These are phyloP conservation scores for Plumapathes pennacea DNA, from an alignment of 92 coral and sea anemone species.

Conservation along the genomic window DNA sequence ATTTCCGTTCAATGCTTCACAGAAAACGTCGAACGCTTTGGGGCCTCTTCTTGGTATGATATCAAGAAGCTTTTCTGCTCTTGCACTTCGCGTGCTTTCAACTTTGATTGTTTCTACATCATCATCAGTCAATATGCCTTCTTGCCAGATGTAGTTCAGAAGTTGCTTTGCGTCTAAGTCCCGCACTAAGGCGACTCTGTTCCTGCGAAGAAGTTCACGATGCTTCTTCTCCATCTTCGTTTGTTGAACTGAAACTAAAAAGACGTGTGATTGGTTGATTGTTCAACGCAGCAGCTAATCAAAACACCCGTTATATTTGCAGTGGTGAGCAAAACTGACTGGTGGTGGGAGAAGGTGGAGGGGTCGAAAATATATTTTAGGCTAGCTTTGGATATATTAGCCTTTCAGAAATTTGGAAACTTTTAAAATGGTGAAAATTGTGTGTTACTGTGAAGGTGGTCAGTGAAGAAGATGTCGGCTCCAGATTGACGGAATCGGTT, in stretches of 20 bases:
- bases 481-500: no score
- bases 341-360: no score
- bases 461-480: no score
- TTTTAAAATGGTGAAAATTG: no score
- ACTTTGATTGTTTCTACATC: slow-evolving; percentile 66
- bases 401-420: no score
- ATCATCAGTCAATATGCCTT: slow-evolving; percentile 55
- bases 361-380: no score
- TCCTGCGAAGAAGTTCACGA: slow-evolving; percentile 65
- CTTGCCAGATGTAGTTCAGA: slow-evolving; percentile 69
- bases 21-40: slow-evolving; percentile 65
- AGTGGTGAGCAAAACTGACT: no score
- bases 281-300: background rate
- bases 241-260: background rate
- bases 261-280: background rate
- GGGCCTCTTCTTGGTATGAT: slow-evolving; percentile 82
- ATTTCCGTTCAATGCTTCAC: slow-evolving; percentile 51
- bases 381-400: no score
- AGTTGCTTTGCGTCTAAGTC: slow-evolving; percentile 76
- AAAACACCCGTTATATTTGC: slow-evolving; percentile 3
- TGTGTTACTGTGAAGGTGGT: no score
- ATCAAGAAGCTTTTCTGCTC: slow-evolving; percentile 77
- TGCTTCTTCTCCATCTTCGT: slow-evolving; percentile 32
- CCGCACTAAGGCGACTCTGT: slow-evolving; percentile 50
- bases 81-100: slow-evolving; percentile 47